Evolutionary conservation across 1,140 invertebrate genomes (phyloP).

Genomic region (Drosophila jambulina): DNA sequence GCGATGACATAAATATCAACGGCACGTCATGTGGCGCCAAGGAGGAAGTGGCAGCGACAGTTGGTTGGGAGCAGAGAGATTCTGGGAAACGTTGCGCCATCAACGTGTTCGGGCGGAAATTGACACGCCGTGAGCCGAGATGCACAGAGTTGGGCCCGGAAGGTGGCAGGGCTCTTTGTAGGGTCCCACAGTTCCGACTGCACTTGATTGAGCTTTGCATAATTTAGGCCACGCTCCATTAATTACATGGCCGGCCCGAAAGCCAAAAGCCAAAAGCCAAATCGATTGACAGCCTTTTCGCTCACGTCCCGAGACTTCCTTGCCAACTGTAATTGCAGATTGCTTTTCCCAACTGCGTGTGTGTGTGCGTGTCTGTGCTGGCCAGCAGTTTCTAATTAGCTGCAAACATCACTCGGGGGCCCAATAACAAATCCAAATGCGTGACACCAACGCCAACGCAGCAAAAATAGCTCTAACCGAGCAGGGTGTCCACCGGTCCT

Average conservation of each 20-base stretch:
- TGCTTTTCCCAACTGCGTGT: slow-evolving; percentile 19
- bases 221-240: slow-evolving; percentile 61
- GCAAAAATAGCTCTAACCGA: slow-evolving; percentile 44
- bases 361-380: slow-evolving; percentile 4
- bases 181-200: slow-evolving; percentile 9
- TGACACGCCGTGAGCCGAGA: slow-evolving; percentile 51
- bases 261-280: slow-evolving; percentile 35
- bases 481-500: slow-evolving; percentile 11
- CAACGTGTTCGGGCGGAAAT: slow-evolving; percentile 77
- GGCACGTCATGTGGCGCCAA: slow-evolving; percentile 61
- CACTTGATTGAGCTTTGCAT: slow-evolving; percentile 69
- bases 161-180: not conserved
- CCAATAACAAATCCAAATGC: slow-evolving; percentile 65
- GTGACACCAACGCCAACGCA: slow-evolving; percentile 50
- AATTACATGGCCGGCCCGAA: slow-evolving; percentile 50
- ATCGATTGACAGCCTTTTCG: slow-evolving; percentile 55
- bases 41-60: slow-evolving; percentile 51
- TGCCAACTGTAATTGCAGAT: slow-evolving; percentile 65
- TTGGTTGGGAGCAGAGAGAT: slow-evolving; percentile 1
- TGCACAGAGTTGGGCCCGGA: not conserved
- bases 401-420: slow-evolving; percentile 66
- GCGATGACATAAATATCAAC: slow-evolving; percentile 61
- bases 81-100: slow-evolving; percentile 55
- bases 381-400: slow-evolving; percentile 72
- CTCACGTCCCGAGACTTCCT: slow-evolving; percentile 18